phyloP scores from a whole-genome alignment of 2,113 vertebrate genomes.

The Pterocles gutturalis region DNA sequence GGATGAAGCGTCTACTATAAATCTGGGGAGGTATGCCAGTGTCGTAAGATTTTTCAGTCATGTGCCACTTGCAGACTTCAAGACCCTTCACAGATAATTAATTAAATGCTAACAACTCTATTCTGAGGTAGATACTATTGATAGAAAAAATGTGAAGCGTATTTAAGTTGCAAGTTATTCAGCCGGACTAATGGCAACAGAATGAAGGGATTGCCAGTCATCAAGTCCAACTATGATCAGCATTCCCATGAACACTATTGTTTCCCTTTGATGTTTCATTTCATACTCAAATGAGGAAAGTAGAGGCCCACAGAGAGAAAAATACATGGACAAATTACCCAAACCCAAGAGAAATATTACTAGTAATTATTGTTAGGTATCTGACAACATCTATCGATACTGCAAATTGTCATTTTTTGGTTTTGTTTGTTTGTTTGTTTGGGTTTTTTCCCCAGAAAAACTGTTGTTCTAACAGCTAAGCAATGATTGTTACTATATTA shows the following conservation, averaged over 20 bases:
- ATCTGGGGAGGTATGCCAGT: background rate
- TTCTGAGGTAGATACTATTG: constrained; percentile 13
- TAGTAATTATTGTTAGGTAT: background rate
- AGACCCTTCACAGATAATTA: constrained; percentile 36
- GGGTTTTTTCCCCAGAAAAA: background rate
- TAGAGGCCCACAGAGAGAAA: background rate
- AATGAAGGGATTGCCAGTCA: background rate
- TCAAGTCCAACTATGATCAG: background rate
- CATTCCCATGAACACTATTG: background rate
- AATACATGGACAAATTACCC: background rate
- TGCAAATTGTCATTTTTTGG: background rate
- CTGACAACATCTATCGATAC: background rate
- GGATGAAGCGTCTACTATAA: background rate
- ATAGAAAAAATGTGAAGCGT: constrained; percentile 5
- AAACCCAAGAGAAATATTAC: background rate
- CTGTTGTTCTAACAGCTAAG: background rate
- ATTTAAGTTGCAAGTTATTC: background rate
- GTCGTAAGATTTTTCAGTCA: constrained; percentile 10
- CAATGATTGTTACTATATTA: background rate
- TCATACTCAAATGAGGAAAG: background rate
- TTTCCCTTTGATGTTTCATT: background rate
- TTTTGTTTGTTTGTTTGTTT: no score
- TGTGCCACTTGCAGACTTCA: background rate
- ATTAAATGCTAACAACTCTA: constrained; percentile 33
- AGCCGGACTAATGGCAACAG: background rate